Evolutionary conservation across 2,888 invertebrate genomes (phyloP).

Genomic region (Maniola hyperantus): DNA sequence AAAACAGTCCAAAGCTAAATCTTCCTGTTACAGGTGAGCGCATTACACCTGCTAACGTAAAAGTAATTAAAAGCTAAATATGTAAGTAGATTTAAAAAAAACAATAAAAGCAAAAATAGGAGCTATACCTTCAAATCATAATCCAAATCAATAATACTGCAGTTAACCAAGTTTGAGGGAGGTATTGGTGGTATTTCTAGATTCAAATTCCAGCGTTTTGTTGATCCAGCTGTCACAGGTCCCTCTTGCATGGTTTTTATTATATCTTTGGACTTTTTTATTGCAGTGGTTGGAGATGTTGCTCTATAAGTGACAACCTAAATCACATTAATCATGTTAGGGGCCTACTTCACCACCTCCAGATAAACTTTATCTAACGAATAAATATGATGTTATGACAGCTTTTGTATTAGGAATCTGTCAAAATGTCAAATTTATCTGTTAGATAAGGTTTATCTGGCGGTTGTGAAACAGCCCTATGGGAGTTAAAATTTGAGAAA

Average conservation of each 20-base stretch:
- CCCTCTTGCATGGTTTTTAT: slow-evolving; percentile 86
- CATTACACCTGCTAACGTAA: too few species aligned
- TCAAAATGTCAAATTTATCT: too few species aligned
- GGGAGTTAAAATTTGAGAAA: not conserved
- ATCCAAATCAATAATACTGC: slow-evolving; percentile 88
- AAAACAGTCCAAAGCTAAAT: too few species aligned
- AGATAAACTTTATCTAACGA: too few species aligned
- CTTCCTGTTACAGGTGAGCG: too few species aligned
- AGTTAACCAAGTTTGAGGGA: slow-evolving; percentile 89
- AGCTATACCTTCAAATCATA: slow-evolving; percentile 86
- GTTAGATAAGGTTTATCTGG: too few species aligned
- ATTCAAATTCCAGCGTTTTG: slow-evolving; percentile 84
- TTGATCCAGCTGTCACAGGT: slow-evolving; percentile 83
- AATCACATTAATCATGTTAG: slow-evolving; percentile 12
- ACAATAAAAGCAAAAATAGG: not conserved
- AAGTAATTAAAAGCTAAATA: too few species aligned
- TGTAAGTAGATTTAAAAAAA: not conserved
- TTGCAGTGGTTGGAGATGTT: slow-evolving; percentile 83
- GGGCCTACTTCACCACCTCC: too few species aligned
- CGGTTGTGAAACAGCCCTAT: too few species aligned
- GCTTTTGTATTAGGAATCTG: too few species aligned
- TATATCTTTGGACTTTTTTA: slow-evolving; percentile 81
- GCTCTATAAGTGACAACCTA: slow-evolving; percentile 85
- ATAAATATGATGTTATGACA: too few species aligned
- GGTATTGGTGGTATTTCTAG: slow-evolving; percentile 89